Percentiles rank a stretch among this genome's conserved stretches.
phyloP scores from a whole-genome alignment of 2,113 vertebrate genomes.

The Cynoglossus semilaevis region DNA sequence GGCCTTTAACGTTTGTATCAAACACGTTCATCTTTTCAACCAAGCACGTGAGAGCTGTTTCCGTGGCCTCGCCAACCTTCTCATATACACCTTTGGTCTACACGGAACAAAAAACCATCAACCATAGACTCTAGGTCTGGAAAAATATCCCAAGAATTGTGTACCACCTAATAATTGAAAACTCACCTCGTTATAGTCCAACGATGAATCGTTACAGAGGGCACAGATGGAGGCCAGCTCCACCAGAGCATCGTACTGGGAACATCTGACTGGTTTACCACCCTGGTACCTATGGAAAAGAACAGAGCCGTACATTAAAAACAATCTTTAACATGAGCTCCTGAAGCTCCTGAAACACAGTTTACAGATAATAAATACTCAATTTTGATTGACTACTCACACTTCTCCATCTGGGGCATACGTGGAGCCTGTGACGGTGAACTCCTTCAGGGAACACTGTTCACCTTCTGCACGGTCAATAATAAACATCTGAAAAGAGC shows the following conservation, averaged over 20 bases:
- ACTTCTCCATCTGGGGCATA: constrained; percentile 95
- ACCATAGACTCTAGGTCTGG: not conserved
- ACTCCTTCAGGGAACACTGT: constrained; percentile 89
- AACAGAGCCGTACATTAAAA: not conserved
- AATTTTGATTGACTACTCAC: too few relatives aligned
- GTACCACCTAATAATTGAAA: not conserved
- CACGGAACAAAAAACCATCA: too few relatives aligned
- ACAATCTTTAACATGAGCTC: too few relatives aligned
- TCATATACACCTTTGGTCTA: constrained; percentile 88
- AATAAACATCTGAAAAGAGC: constrained; percentile 87
- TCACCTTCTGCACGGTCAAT: constrained; percentile 85
- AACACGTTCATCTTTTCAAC: constrained; percentile 98
- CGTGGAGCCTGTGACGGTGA: constrained; percentile 92
- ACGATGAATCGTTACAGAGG: constrained; percentile 95
- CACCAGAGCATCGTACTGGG: constrained; percentile 90
- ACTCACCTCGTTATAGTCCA: constrained; percentile 96
- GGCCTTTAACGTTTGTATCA: constrained; percentile 79
- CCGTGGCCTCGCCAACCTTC: constrained; percentile 92
- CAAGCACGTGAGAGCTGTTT: constrained; percentile 86
- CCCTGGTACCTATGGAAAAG: constrained; percentile 82
- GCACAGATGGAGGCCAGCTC: constrained; percentile 97
- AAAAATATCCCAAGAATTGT: not conserved
- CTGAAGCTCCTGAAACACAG: not conserved
- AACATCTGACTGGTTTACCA: constrained; percentile 85
- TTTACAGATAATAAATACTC: constrained; percentile 41